phyloP scores from a whole-genome alignment of 2,888 invertebrate genomes.

The Eudemis profundana region DNA sequence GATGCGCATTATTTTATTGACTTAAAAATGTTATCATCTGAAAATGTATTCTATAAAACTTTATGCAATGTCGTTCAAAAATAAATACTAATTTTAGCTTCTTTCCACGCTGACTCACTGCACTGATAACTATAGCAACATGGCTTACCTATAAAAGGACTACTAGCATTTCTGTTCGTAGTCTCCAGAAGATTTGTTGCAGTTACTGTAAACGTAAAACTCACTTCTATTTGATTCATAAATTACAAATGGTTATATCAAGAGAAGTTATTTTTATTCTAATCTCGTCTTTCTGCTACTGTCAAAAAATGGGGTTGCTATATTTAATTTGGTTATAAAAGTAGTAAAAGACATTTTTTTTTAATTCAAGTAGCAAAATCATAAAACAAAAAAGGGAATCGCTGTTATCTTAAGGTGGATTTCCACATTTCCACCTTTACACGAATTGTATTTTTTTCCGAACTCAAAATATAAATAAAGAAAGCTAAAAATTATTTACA shows the following conservation, averaged over 20 bases:
- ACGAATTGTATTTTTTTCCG: too few relatives aligned
- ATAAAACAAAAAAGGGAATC: too few relatives aligned
- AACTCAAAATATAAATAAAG: too few relatives aligned
- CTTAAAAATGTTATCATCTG: neutral
- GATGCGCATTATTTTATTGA: neutral
- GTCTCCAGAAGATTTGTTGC: neutral
- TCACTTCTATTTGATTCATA: constrained; percentile 2
- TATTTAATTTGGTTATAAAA: neutral
- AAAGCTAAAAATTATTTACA: too few relatives aligned
- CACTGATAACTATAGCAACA: constrained; percentile 18
- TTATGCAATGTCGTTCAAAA: constrained; percentile 43
- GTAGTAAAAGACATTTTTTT: too few relatives aligned
- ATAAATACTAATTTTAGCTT: constrained; percentile 44
- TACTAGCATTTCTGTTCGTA: neutral
- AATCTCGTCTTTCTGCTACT: neutral
- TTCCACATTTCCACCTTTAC: too few relatives aligned
- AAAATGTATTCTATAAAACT: constrained; percentile 8
- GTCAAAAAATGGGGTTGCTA: neutral
- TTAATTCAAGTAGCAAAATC: too few relatives aligned
- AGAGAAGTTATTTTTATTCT: neutral
- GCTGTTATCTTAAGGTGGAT: too few relatives aligned
- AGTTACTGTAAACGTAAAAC: neutral
- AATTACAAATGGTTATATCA: neutral
- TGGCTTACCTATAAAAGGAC: constrained; percentile 27
- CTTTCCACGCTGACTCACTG: constrained; percentile 32